These are phyloP conservation scores for Novumbra hubbsi DNA, from an alignment of 2,797 vertebrate species.

Conservation along the genomic window DNA sequence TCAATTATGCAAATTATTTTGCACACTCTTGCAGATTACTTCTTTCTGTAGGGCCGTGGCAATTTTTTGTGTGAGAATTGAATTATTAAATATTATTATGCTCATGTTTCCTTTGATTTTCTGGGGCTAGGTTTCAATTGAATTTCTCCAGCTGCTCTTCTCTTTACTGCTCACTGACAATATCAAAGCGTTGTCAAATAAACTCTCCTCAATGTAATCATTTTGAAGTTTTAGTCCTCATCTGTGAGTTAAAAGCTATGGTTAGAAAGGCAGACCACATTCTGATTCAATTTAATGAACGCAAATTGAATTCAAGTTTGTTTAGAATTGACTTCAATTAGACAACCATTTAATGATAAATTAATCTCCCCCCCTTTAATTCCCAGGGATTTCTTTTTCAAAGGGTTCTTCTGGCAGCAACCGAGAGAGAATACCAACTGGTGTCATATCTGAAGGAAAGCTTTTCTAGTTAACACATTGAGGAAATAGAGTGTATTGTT, in stretches of 20 bases:
- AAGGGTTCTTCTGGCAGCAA: constrained; percentile 91
- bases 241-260: constrained; percentile 85
- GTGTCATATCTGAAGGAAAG: constrained; percentile 89
- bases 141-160: constrained; percentile 92
- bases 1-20: constrained; percentile 99
- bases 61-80: constrained; percentile 93
- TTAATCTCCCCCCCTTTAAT: constrained; percentile 98
- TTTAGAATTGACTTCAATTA: constrained; percentile 99
- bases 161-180: constrained; percentile 81
- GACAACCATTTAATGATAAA: constrained; percentile 96
- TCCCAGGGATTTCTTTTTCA: constrained; percentile 94
- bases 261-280: constrained; percentile 84
- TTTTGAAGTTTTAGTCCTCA: constrained; percentile 89
- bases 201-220: constrained; percentile 96
- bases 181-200: constrained; percentile 93
- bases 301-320: constrained; percentile 98
- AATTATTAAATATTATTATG: constrained; percentile 99
- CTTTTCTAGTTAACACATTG: constrained; percentile 86
- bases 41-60: constrained; percentile 77
- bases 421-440: constrained; percentile 90
- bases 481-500: constrained; percentile 77
- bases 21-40: constrained; percentile 97
- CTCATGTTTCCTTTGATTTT: constrained; percentile 93
- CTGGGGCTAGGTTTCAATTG: constrained; percentile 90
- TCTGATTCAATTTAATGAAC: constrained; percentile 86